Evolutionary conservation across 2,888 invertebrate species (phyloP), one percentile per base, ranked within the genome.

Genomic region (Acrobeloides nanus): DNA sequence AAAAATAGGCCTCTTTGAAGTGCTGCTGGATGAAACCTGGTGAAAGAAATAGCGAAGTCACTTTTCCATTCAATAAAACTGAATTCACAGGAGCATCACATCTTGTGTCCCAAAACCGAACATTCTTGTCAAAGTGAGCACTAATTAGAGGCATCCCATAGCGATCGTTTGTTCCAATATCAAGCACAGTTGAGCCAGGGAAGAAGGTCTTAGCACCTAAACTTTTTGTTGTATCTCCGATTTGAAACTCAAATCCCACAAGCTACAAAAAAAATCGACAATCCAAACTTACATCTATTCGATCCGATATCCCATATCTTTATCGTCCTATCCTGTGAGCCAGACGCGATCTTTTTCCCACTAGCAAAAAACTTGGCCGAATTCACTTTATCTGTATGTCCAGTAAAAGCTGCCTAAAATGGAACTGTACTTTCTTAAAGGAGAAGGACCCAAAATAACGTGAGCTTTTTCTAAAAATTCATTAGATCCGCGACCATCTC

Each of bases 231-330:
- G 31, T 8, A 10, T 12, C 12, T n/a, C n/a, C n/a, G n/a, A n/a
- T n/a, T n/a, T n/a, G n/a, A n/a, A n/a, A n/a, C n/a, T n/a, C n/a
- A n/a, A n/a, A n/a, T n/a, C n/a, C n/a, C n/a, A n/a, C n/a, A n/a
- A n/a, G n/a, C n/a, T n/a, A n/a, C n/a, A n/a, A n/a, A n/a, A n/a
- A n/a, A n/a, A n/a, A n/a, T n/a, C n/a, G n/a, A n/a, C n/a, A 40
- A 46, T 17, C 23, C 27, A 33, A 15, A 43, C 54, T 32, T 76
- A 84, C 89, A 89, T 48, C 86, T 84, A 76, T 85, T 83, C 79
- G 86, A 87, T 67, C 87, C 82, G 38, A 95, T 82, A 79, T 99
- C 97, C 95, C 95, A 99, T 73, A 95, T 84, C 81, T 95, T 97
- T 51, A 99, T 80, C 25, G 95, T 95, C 59, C 95, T 82, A 79